Base-by-base conservation (phyloP, 2,888 invertebrate species). In the Scaptomyza polygonia region DNA sequence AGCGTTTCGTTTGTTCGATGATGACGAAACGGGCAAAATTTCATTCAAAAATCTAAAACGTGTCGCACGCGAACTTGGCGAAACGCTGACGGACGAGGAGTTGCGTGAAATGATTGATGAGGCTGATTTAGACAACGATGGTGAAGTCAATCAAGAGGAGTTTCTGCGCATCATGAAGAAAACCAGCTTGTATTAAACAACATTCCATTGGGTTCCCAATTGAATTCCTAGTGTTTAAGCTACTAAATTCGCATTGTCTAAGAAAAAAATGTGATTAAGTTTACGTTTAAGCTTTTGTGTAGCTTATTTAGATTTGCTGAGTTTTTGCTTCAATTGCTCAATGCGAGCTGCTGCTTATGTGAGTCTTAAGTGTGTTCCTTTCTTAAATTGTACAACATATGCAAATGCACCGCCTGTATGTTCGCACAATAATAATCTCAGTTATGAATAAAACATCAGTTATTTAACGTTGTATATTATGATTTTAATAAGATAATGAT, bases 101-200 rank as follows among this genome's bases (percentile, higher is more conserved):
- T 92, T 99, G 42, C 95, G 97, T 89, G 98, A 98, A 92, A 99
- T 99, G 99, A 98, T 99, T 67, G 97, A 97, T 87, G 99, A 99
- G 92, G 99, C 99, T 5, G 99, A 99, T 91, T 92, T 96, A 86
- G 98, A 99, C 93, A 97, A 97, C 0, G 98, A 99, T 92, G 98
- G 98, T 1, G 97, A 97, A 93, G 97, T 99, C 67, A 98, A 96
- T 86, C 97, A 98, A 91, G 97, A 97, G 56, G 99, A 99, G 91
- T 99, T 99, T 91, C 92, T 98, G 57, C 94, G 97, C 81, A 97
- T 99, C 64, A 99, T 99, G 98, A 98, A 98, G 91, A 99, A 99
- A 92, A 98, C 99, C 45, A 97, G 97, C 93, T 93, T 99, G 45
- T 98, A 98, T 92, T 98, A 93, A 57, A n/a, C 36, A 40, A 12